Conservation (phyloP, 2,888 invertebrate genomes). For the Chalcosyrphus nemorum region DNA sequence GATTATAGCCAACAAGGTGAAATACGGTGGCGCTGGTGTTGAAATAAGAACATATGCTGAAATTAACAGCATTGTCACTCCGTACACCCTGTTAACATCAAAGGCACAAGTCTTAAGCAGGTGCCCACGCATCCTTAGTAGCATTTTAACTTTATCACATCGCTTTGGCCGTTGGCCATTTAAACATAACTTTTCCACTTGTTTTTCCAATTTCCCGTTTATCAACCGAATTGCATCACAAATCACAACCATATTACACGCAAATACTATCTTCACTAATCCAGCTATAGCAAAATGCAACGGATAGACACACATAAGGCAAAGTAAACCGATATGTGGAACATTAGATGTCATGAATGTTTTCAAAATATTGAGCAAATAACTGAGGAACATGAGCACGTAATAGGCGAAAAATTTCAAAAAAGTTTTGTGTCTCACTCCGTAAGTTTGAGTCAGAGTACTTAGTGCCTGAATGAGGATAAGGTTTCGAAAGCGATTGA, state of each 20-base stretch:
- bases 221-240: constrained; percentile 2
- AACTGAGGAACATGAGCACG: not conserved
- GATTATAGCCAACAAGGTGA: constrained; percentile 71
- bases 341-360: not conserved
- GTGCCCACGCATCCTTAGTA: not conserved
- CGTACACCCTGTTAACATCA: constrained; percentile 74
- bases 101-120: constrained; percentile 1
- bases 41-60: constrained; percentile 74
- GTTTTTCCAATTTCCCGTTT: not conserved
- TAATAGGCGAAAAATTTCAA: not conserved
- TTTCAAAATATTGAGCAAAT: not conserved
- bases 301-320: not conserved
- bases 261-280: constrained; percentile 3
- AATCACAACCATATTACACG: not conserved
- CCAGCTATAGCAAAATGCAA: constrained; percentile 16
- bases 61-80: constrained; percentile 74
- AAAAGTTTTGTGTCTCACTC: not conserved
- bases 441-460: not conserved
- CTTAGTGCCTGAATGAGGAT: not conserved
- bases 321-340: not conserved
- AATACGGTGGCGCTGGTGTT: constrained; percentile 75
- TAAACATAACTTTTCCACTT: not conserved
- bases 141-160: not conserved
- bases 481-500: not conserved
- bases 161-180: not conserved